phyloP scores from a whole-genome alignment of 2,113 vertebrate species.

The Aplodontia rufa region DNA sequence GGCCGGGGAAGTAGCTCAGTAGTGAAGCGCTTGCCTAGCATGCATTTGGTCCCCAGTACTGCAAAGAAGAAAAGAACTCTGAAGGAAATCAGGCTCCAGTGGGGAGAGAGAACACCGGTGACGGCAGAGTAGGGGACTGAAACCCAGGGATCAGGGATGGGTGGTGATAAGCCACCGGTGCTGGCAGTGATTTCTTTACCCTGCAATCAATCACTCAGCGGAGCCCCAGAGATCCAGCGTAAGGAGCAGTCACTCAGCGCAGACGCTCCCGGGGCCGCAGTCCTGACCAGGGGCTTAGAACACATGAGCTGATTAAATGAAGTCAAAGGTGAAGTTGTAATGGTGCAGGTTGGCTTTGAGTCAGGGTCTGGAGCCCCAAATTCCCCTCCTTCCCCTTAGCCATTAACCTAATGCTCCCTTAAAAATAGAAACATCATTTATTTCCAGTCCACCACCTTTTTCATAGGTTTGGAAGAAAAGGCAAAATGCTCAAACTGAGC shows the following conservation, averaged over 20 bases:
- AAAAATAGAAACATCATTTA: background rate
- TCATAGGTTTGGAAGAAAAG: background rate
- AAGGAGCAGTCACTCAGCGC: background rate
- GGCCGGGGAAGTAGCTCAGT: no score
- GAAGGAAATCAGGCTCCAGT: background rate
- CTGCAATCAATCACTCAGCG: no score
- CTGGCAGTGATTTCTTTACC: background rate
- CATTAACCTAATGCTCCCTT: background rate
- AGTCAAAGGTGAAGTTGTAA: background rate
- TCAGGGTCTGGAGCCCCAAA: background rate
- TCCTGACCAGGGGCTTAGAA: background rate
- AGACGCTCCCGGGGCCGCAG: no score
- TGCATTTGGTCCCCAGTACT: no score
- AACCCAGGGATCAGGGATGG: no score
- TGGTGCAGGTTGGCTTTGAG: background rate
- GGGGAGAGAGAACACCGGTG: background rate
- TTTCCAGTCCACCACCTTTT: background rate
- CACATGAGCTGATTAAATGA: background rate
- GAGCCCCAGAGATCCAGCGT: background rate
- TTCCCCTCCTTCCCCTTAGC: background rate
- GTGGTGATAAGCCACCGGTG: background rate
- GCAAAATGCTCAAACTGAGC: background rate
- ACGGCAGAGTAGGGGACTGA: rapidly evolving
- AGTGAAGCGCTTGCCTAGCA: background rate
- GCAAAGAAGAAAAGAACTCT: no score